Evolutionary conservation across 2,888 invertebrate species (phyloP), one percentile per base, ranked within the genome.

Genomic region (Prostheceraeus crozeri): DNA sequence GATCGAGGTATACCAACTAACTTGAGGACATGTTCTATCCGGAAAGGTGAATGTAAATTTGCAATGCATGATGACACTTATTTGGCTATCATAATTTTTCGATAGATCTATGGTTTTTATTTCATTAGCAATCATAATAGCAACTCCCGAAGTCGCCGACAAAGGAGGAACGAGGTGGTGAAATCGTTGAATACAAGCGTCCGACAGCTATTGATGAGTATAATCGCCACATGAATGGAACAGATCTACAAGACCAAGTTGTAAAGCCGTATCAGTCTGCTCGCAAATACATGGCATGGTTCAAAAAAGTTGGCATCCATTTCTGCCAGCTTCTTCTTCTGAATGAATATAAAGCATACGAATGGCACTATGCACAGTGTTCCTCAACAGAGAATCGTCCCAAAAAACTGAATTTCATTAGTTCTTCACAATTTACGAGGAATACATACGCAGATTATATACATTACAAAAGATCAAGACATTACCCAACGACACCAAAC

Each of bases 181-280:
- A 40, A 40, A 40, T 40, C 19, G 45, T 14, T 14, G 19, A 40
- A 14, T 40, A 40, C 19, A 14, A 14, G 14, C n/a, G 19, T 14
- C 45, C 45, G 19, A 14, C 45, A 14, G 45, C 45, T 19, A 40
- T 40, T 19, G 19, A 40, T 40, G 45, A 40, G 45, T 40, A 40
- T 19, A 40, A 40, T 19, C 45, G 19, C 19, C 45, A 40, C 45
- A 40, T 40, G 45, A 40, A 40, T 19, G 45, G 45, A 40, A 40
- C 45, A 23, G 45, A 40, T 19, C 45, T 40, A 40, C 45, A 40
- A 40, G 45, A 40, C 45, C 45, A 40, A 14, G n/a, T n/a, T n/a
- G n/a, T n/a, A n/a, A n/a, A n/a, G n/a, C n/a, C n/a, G n/a, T n/a
- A n/a, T n/a, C n/a, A n/a, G n/a, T 40, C 45, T 40, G 45, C 45